Base-by-base conservation (phyloP, 2,797 vertebrate genomes). In the Tachyglossus aculeatus region DNA sequence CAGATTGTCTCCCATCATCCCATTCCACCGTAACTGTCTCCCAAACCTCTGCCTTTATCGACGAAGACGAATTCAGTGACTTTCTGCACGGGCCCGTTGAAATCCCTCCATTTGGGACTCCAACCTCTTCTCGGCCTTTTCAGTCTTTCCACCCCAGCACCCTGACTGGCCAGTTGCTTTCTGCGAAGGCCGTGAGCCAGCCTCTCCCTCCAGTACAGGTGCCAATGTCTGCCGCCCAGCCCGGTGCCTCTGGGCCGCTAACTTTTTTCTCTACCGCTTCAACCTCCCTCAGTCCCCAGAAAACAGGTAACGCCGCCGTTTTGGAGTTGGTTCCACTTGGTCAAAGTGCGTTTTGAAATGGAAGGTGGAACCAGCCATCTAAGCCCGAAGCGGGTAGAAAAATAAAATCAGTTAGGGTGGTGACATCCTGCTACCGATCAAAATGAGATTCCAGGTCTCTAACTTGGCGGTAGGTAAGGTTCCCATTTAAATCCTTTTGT, bases 11-110 rank as follows among this genome's bases (percentile, higher is more conserved):
- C 88, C 89, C 94, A 88, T 89, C 97, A 96, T 96, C 95, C 92
- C 96, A 96, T 94, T 86, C 91, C 85, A 88, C 96, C 93, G 94
- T 95, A 83, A 92, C 93, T 94, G 88, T 93, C 87, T 90, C 90
- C 86, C 91, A 88, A 75, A 80, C 93, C 88, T 89, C 94, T 86
- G 88, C 94, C 93, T 92, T 96, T 89, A 91, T 93, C 14, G 93
- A 94, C 78, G 96, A 95, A 88, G 97, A 96, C 40, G 97, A 97
- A 80, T 98, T 99, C 96, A 98, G 95, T 95, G 97, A 97, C 93
- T 98, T 99, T 96, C 94, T 99, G 87, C 96, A 97, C 88, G 97
- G 97, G 71, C 94, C 96, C 18, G 72, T 94, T 90, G 94, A 95
- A 66, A 77, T 71, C 82, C 90, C 90, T 47, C 56, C 67, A 82